phyloP scores from a whole-genome alignment of 2,888 invertebrate genomes.

The Andrena marginata region DNA sequence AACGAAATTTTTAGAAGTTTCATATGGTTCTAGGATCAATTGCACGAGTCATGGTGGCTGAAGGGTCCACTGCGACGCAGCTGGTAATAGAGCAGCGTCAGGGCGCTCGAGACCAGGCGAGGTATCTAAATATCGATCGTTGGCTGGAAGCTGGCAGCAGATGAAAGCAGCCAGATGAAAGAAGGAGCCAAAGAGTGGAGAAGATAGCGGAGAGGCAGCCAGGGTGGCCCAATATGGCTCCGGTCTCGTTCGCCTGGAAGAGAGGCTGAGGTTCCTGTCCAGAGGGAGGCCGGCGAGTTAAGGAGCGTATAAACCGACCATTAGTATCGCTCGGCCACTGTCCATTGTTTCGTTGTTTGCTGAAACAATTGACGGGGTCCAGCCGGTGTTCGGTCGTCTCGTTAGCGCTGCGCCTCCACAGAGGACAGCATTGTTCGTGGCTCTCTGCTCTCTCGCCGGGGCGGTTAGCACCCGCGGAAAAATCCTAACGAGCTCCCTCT shows the following conservation, averaged over 20 bases:
- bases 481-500: slow-evolving; percentile 83
- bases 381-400: slow-evolving; percentile 83
- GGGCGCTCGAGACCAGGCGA: slow-evolving; percentile 1
- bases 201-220: slow-evolving; percentile 52
- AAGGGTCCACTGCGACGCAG: too few species aligned
- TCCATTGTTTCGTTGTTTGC: slow-evolving; percentile 81
- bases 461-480: slow-evolving; percentile 83
- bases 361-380: slow-evolving; percentile 85
- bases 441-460: slow-evolving; percentile 72
- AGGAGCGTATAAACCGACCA: slow-evolving; percentile 83
- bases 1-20: too few species aligned
- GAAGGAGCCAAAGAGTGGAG: neutral
- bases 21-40: too few species aligned
- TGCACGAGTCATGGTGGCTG: too few species aligned
- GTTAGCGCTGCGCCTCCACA: slow-evolving; percentile 79
- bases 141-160: neutral
- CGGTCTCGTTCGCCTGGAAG: slow-evolving; percentile 47
- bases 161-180: slow-evolving; percentile 10
- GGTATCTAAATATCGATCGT: slow-evolving; percentile 32
- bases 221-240: slow-evolving; percentile 66
- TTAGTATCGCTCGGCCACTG: slow-evolving; percentile 80
- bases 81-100: slow-evolving; percentile 7
- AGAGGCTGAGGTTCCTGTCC: slow-evolving; percentile 39
- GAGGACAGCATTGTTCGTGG: slow-evolving; percentile 79
- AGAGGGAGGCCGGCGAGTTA: slow-evolving; percentile 68